These are phyloP conservation scores for Paedocypris sp. DNA, from an alignment of 2,113 vertebrate genomes.

Conservation along the genomic window DNA sequence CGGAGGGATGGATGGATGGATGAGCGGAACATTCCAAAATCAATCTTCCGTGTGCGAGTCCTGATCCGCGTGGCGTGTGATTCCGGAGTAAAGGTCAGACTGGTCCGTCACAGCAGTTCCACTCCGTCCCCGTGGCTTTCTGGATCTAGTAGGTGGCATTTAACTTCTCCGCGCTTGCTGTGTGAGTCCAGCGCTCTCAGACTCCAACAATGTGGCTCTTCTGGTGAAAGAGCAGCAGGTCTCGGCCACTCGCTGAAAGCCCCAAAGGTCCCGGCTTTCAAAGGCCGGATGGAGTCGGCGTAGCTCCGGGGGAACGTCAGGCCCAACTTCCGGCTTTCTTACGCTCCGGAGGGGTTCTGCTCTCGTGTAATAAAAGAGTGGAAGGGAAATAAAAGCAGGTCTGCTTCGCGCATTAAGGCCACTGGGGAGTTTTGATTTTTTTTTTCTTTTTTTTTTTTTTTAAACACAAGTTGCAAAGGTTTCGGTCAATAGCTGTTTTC, in stretches of 20 bases:
- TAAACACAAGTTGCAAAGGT: conserved; percentile 8
- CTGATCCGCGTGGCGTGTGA: background rate
- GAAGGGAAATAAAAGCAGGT: conserved; percentile 46
- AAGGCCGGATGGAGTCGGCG: background rate
- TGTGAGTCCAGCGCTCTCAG: conserved; percentile 5
- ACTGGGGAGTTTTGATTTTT: conserved; percentile 47
- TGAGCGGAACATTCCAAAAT: too few species aligned
- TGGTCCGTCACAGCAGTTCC: background rate
- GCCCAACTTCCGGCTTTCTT: conserved; percentile 54
- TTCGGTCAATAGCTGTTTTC: conserved; percentile 6
- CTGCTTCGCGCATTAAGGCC: conserved; percentile 47
- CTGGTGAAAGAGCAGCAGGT: conserved; percentile 10
- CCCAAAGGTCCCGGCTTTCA: background rate
- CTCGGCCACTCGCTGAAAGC: conserved; percentile 11
- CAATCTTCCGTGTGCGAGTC: background rate
- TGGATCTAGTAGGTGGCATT: conserved; percentile 13
- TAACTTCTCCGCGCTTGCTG: conserved; percentile 9
- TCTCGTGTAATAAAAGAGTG: too few species aligned
- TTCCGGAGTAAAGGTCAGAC: conserved; percentile 3
- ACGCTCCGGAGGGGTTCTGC: conserved; percentile 46
- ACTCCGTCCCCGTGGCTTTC: conserved; percentile 5
- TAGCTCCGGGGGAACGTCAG: conserved; percentile 30
- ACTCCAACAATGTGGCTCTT: conserved; percentile 8
- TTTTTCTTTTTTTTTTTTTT: too few species aligned
- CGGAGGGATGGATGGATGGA: too few species aligned